Conservation (phyloP, 2,797 vertebrate genomes). For the Ciconia nigra region DNA sequence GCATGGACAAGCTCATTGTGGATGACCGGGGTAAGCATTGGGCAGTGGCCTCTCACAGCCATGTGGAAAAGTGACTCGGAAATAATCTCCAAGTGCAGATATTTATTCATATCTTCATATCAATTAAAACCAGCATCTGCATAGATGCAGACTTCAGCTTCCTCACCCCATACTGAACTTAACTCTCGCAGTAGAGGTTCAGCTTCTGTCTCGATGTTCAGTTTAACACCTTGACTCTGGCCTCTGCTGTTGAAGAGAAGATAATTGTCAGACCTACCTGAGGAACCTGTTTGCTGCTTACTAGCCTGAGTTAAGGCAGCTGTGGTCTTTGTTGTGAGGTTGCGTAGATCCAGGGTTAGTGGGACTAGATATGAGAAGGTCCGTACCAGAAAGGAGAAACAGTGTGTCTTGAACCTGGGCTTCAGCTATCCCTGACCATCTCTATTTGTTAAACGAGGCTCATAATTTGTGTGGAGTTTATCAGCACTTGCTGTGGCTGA, state of each 20-base stretch:
- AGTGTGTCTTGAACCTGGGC: background rate
- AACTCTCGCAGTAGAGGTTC: fast-evolving
- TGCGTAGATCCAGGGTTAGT: background rate
- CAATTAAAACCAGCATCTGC: fast-evolving
- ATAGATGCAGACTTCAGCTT: too few species aligned
- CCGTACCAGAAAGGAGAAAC: background rate
- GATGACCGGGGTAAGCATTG: constrained; percentile 73
- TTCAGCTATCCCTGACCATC: background rate
- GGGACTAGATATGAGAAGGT: fast-evolving
- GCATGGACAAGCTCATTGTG: constrained; percentile 98
- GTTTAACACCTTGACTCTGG: too few species aligned
- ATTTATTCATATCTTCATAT: fast-evolving
- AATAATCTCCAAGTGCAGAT: background rate
- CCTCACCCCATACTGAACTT: fast-evolving
- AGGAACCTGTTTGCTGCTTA: background rate
- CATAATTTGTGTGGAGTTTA: background rate
- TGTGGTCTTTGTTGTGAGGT: background rate
- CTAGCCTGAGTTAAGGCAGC: background rate
- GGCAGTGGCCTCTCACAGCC: background rate
- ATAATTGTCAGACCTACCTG: background rate
- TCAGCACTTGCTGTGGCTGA: background rate
- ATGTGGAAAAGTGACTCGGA: fast-evolving
- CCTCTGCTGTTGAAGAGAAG: background rate
- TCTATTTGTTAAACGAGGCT: background rate
- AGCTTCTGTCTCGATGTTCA: fast-evolving